Evolutionary conservation across 2,113 vertebrate genomes (phyloP).

Genomic region (Typhlomys cinereus): DNA sequence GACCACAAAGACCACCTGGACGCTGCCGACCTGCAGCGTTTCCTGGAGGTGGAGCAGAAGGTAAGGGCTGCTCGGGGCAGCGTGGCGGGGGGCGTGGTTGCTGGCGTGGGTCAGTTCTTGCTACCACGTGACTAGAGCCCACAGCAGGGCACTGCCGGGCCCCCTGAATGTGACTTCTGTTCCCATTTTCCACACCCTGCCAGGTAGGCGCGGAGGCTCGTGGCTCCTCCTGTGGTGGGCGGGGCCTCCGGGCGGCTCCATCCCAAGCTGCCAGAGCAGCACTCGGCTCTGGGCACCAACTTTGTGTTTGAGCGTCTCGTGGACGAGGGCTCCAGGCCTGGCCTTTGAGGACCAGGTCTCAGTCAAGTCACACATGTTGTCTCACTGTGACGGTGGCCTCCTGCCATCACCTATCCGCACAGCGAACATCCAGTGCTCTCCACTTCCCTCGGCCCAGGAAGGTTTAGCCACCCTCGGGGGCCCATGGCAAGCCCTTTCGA

Average conservation of each 20-base stretch:
- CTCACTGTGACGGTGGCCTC: neutral
- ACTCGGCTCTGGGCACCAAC: neutral
- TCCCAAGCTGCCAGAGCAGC: neutral
- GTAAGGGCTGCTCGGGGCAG: conserved; percentile 71
- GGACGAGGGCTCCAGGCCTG: fast-evolving
- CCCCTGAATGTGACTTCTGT: neutral
- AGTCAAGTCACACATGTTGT: fast-evolving
- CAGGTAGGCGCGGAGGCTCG: neutral
- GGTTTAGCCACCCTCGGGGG: neutral
- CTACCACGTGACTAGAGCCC: neutral
- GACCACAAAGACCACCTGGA: conserved; percentile 96
- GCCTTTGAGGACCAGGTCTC: neutral
- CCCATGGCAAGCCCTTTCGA: neutral
- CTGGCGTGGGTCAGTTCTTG: too few relatives aligned
- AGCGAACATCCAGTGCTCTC: fast-evolving
- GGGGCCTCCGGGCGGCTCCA: neutral
- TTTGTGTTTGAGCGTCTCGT: fast-evolving
- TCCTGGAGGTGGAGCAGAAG: conserved; percentile 96
- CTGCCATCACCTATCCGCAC: neutral
- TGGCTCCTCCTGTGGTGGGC: neutral
- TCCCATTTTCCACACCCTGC: neutral
- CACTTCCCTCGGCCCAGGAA: neutral
- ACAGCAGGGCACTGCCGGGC: neutral
- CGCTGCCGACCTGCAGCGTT: conserved; percentile 88
- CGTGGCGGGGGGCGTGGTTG: fast-evolving